Evolutionary conservation across 2,888 invertebrate genomes (phyloP), one percentile per base, ranked within the genome.

Genomic region (Pogonocherus hispidulus): DNA sequence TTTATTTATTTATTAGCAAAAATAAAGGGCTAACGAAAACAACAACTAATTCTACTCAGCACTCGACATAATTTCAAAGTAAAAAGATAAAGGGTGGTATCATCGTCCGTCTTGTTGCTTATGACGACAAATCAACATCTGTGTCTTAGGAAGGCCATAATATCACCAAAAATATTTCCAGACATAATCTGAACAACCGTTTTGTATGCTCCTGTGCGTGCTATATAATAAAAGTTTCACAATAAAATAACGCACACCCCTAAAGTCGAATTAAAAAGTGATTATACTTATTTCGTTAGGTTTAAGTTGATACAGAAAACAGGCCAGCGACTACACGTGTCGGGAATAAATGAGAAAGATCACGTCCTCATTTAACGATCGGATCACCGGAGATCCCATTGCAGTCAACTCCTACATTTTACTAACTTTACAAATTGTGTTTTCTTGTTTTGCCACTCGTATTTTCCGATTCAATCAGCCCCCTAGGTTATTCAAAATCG

Each of bases 351-450:
- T 75, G 77, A 74, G 74, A 78, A 76, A 79, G 82, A 82, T 83
- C 84, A 84, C 84, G 84, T 84, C 72, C 82, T 80, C 80, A 80
- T 78, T 83, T 84, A 84, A 84, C 82, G 84, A 84, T 84, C 82
- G 81, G 82, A 84, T 84, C 82, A 83, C 79, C 80, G 69, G 73
- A 76, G 79, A 81, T 79, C 79, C 78, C 77, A 77, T 79, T 78
- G 78, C 75, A 46, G 73, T 77, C 76, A 79, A 59, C 55, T 60
- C 79, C 78, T 78, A 78, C 82, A 77, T 79, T 70, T 66, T 78
- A 75, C 81, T 81, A 82, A 84, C 83, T 84, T 82, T 80, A 84
- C 83, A 84, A 84, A 84, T 84, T 84, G 84, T 83, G 81, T 84
- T 84, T 83, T 83, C 84, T 84, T 83, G 83, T 84, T 82, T 83